Base-by-base conservation (phyloP, 2,888 invertebrate species). In the Micoletzkya japonica region DNA sequence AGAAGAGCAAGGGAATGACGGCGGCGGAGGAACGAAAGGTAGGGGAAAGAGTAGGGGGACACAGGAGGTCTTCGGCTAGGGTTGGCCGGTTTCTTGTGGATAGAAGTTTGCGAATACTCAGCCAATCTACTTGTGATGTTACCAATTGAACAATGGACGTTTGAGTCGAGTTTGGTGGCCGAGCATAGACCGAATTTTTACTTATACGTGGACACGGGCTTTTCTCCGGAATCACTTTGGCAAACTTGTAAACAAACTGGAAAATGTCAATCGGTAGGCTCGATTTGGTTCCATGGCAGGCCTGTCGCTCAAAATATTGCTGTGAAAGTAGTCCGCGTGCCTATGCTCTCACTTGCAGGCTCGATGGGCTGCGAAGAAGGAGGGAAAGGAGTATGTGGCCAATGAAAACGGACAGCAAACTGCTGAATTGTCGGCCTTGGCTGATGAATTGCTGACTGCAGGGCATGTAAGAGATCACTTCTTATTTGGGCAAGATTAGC, bases 311-410 rank as follows among this genome's bases (percentile, higher is more conserved):
- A 39, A 7, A 10, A 17, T 39, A 17, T 7, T 39, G 39, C 39
- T 52, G 24, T n/a, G 52, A n/a, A n/a, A n/a, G n/a, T n/a, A n/a
- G n/a, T n/a, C n/a, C n/a, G n/a, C n/a, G n/a, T n/a, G n/a, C n/a
- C n/a, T n/a, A n/a, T 44, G 10, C 44, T 44, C 6, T 4, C 10
- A 52, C 10, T 4, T 36, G 10, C 26, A 61, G 61, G 64, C 64
- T 52, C 73, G 84, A 56, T 84, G 82, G 81, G 83, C 82, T 17
- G 84, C 84, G 20, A 84, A 84, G 70, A 83, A 83, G 68, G 79
- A 75, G 14, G 83, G 83, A 26, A 75, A 77, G 30, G 57, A 57
- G 54, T 67, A 57, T 57, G 58, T 74, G 37, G 77, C 78, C 44
- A 74, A 77, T 56, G 76, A 76, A 26, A 75, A 75, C 37, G 74